phyloP scores from a whole-genome alignment of 2,113 vertebrate genomes.

The Esox niger region DNA sequence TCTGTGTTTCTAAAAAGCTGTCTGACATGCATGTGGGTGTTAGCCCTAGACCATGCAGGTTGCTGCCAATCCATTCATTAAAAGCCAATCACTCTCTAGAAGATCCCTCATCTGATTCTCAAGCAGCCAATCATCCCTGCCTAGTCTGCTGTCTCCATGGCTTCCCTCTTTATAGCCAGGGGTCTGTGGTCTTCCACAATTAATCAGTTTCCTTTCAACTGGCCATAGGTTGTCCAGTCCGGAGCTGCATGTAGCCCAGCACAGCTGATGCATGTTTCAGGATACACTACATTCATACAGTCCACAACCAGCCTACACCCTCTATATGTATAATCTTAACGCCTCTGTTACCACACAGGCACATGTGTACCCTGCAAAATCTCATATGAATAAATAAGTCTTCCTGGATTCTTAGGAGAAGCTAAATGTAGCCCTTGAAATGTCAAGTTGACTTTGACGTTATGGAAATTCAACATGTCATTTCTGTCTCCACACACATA shows the following conservation, averaged over 20 bases:
- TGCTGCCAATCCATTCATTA: no score
- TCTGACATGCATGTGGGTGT: no score
- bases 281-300: neutral
- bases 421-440: conserved; percentile 15
- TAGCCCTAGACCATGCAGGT: no score
- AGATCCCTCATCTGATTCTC: neutral
- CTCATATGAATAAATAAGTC: no score
- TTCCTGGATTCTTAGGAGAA: no score
- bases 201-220: neutral
- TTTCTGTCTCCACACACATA: conserved; percentile 40
- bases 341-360: no score
- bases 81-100: conserved; percentile 5
- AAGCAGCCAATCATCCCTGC: neutral
- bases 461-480: conserved; percentile 55
- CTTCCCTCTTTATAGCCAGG: conserved; percentile 13
- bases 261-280: conserved; percentile 41
- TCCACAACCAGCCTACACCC: neutral
- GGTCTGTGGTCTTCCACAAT: conserved; percentile 2
- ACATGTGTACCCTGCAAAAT: no score
- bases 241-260: conserved; percentile 15
- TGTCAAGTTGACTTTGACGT: conserved; percentile 55
- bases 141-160: neutral
- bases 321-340: neutral
- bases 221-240: conserved; percentile 21
- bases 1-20: no score